phyloP scores from a whole-genome alignment of 2,113 vertebrate species.

The Gobio gobio region DNA sequence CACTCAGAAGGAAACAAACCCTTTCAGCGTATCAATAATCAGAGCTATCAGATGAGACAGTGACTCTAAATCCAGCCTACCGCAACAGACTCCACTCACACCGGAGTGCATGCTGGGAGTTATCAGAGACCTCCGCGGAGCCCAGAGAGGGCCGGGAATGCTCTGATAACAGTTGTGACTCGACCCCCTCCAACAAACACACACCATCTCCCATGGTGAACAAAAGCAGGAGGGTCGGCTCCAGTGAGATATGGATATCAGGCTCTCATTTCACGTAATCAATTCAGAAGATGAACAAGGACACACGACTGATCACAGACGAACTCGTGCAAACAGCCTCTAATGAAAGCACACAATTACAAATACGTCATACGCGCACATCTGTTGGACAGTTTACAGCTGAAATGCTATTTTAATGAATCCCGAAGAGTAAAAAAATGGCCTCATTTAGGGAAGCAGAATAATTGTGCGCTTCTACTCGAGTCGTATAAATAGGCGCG shows the following conservation, averaged over 20 bases:
- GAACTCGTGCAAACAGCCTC: not conserved
- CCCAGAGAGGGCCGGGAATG: slow-evolving; percentile 69
- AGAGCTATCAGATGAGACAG: not conserved
- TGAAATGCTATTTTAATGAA: slow-evolving; percentile 32
- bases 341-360: not conserved
- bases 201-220: slow-evolving; percentile 30
- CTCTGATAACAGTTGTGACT: slow-evolving; percentile 71
- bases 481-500: not conserved
- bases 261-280: slow-evolving; percentile 8
- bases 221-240: slow-evolving; percentile 35
- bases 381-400: not conserved
- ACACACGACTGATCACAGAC: slow-evolving; percentile 54
- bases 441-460: slow-evolving; percentile 19
- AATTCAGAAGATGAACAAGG: slow-evolving; percentile 52
- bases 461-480: slow-evolving; percentile 8
- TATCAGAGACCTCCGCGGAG: slow-evolving; percentile 69
- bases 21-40: not conserved
- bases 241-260: slow-evolving; percentile 32
- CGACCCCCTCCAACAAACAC: slow-evolving; percentile 47
- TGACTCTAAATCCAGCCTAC: not conserved
- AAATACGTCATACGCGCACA: not conserved
- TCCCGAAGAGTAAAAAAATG: slow-evolving; percentile 21
- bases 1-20: not conserved
- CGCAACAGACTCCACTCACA: not conserved
- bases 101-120: slow-evolving; percentile 65